phyloP scores from a whole-genome alignment of 2,888 invertebrate species.

The Cerceris rybyensis region DNA sequence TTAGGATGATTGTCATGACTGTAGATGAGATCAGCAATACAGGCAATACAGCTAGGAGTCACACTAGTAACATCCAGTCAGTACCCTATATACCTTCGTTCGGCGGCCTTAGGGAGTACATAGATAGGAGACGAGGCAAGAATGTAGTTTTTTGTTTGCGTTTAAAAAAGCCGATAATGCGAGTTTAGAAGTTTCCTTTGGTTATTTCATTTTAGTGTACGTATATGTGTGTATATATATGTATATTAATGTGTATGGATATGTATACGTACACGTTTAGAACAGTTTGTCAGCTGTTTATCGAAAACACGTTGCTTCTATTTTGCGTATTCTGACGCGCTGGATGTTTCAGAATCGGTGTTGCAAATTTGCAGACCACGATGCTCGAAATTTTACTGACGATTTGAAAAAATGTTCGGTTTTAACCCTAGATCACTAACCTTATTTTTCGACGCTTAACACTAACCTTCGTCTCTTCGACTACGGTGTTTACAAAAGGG shows the following conservation, averaged over 20 bases:
- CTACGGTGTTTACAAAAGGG: too few species aligned
- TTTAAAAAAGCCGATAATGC: not conserved
- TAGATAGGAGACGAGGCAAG: constrained; percentile 74
- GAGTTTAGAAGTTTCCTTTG: not conserved
- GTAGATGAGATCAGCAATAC: constrained; percentile 80
- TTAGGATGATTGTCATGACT: constrained; percentile 81
- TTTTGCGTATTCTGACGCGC: constrained; percentile 11
- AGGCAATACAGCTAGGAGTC: constrained; percentile 80
- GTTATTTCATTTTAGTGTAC: constrained; percentile 10
- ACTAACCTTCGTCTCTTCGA: too few species aligned
- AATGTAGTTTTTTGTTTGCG: constrained; percentile 46
- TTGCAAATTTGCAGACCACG: too few species aligned
- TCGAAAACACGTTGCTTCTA: constrained; percentile 11
- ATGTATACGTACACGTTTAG: constrained; percentile 3
- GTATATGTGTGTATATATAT: constrained; percentile 12
- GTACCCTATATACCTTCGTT: constrained; percentile 79
- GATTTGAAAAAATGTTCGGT: too few species aligned
- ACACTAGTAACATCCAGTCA: constrained; percentile 81
- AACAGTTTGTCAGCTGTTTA: not conserved
- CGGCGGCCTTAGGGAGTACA: constrained; percentile 82
- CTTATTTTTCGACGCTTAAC: too few species aligned
- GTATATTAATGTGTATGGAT: not conserved
- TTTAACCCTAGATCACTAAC: too few species aligned
- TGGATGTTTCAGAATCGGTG: too few species aligned
- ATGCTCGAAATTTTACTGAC: too few species aligned